These are phyloP conservation scores for Cochlearius cochlearius DNA, from an alignment of 2,113 vertebrate species.

Conservation along the genomic window DNA sequence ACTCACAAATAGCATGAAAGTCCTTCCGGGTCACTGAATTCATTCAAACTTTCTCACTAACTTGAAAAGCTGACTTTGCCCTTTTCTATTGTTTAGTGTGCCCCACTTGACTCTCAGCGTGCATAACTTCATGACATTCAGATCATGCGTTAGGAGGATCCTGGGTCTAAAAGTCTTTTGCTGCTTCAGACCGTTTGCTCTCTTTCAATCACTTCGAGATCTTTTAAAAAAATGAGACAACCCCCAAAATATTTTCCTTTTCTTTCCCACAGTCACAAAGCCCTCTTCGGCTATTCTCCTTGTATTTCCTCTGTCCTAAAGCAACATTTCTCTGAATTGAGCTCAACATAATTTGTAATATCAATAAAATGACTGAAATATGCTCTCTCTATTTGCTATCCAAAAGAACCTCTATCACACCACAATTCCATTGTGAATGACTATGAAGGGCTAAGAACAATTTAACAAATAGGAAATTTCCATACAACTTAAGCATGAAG, in stretches of 20 bases:
- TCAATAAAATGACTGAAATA: neutral
- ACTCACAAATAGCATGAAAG: neutral
- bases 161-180: neutral
- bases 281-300: neutral
- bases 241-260: neutral
- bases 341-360: neutral
- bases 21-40: neutral
- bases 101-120: neutral
- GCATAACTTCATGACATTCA: neutral
- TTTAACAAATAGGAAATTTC: neutral
- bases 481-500: neutral
- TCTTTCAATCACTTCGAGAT: neutral
- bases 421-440: neutral
- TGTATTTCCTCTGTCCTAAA: neutral
- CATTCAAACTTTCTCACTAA: neutral
- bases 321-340: neutral
- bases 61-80: neutral
- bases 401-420: neutral
- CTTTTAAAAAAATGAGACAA: neutral
- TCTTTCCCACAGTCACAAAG: neutral
- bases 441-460: neutral
- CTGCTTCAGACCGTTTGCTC: neutral
- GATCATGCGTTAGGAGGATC: neutral
- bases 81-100: neutral
- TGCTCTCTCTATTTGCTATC: neutral